Evolutionary conservation across 2,888 invertebrate species (phyloP), one percentile per base, ranked within the genome.

Genomic region (Caenorhabditis sp.): DNA sequence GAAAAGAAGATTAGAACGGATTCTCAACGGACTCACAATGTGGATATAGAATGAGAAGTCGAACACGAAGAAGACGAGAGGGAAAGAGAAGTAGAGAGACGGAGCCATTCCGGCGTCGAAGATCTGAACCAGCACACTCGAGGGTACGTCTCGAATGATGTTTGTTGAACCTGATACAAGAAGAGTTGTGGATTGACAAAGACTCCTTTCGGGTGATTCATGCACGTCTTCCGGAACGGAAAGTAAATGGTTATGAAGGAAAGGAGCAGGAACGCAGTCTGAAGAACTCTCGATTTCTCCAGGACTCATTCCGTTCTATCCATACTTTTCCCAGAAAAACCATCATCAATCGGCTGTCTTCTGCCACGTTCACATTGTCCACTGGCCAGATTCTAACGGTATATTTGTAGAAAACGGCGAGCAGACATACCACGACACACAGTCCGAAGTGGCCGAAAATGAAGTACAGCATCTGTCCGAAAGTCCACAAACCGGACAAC

Each of bases 61-160:
- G 24, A 63, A 63, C 6, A 50, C 3, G 20, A 48, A 73, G 20
- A 73, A 73, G 9, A 58, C 52, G 9, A 62, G 9, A 4, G 55
- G 58, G 43, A 73, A 58, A 1, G 72, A 63, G 58, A 73, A 73
- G 22, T 56, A 73, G 6, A 73, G 27, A 11, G 72, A 73, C 4
- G 63, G 45, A 0, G 48, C 52, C 20, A 73, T 26, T 22, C 50
- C 58, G 5, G 56, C 43, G 20, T 50, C 43, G 53, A 73, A 73
- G 4, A 63, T 50, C 53, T 59, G n/a, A n/a, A n/a, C n/a, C n/a
- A n/a, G n/a, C n/a, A n/a, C n/a, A n/a, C n/a, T n/a, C n/a, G n/a
- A n/a, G n/a, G n/a, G n/a, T n/a, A n/a, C n/a, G n/a, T n/a, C n/a
- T n/a, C n/a, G n/a, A n/a, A n/a, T n/a, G n/a, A n/a, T n/a, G n/a